Evolutionary conservation across 2,113 vertebrate genomes (phyloP).

Genomic region (Prunella fulvescens): DNA sequence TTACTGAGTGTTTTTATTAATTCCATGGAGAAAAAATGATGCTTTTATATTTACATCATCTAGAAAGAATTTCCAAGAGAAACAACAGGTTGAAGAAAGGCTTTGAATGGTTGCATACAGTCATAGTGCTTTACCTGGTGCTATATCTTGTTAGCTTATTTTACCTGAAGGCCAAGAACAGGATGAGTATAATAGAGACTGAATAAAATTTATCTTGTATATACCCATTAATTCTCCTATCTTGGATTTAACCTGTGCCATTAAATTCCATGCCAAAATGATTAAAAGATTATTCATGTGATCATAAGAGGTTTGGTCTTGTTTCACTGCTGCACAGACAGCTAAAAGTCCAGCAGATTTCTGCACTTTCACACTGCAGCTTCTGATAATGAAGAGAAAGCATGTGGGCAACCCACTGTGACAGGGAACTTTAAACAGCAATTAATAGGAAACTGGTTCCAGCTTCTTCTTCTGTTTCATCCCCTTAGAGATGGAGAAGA

Average conservation of each 20-base stretch:
- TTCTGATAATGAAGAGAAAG: background rate
- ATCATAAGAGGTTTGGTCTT: background rate
- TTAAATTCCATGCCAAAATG: background rate
- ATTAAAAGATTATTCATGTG: background rate
- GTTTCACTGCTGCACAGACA: background rate
- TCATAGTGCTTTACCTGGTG: background rate
- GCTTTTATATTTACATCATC: background rate
- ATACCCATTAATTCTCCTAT: background rate
- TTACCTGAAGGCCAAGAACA: background rate
- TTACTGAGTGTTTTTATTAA: background rate
- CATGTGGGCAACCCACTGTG: background rate
- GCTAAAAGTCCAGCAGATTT: background rate
- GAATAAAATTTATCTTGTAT: background rate
- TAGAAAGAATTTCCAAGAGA: background rate
- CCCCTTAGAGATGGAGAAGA: background rate
- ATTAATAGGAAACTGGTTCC: background rate
- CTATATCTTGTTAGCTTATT: background rate
- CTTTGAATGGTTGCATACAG: background rate
- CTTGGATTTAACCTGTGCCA: background rate
- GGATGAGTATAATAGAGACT: background rate
- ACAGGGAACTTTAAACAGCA: background rate
- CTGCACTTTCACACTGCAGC: fast-evolving
- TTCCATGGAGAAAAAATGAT: background rate
- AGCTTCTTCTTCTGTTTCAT: background rate
- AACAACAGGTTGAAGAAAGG: background rate